phyloP scores from a whole-genome alignment of 1,140 invertebrate genomes.

The Drepana arcuata region DNA sequence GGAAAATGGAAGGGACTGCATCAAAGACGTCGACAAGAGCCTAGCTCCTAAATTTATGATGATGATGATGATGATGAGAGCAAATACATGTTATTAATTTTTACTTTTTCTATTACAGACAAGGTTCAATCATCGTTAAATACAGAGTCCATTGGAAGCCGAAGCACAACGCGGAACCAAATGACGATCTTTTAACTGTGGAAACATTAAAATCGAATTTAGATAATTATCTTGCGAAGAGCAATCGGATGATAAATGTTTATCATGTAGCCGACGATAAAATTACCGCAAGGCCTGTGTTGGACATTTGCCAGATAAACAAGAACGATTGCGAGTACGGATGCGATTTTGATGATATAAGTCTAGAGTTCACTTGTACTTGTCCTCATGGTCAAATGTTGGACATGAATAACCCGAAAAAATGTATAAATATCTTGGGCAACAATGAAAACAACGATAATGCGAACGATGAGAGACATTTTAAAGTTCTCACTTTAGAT shows the following conservation, averaged over 20 bases:
- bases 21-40: too few relatives aligned
- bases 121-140: constrained; percentile 76
- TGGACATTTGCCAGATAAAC: constrained; percentile 82
- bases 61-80: too few relatives aligned
- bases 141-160: constrained; percentile 77
- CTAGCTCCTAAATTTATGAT: too few relatives aligned
- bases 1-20: too few relatives aligned
- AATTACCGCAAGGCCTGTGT: constrained; percentile 63
- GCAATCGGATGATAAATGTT: constrained; percentile 70
- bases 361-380: constrained; percentile 77
- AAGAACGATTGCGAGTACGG: constrained; percentile 83
- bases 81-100: too few relatives aligned
- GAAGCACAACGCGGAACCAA: constrained; percentile 62
- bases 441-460: constrained; percentile 10
- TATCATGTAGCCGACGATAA: constrained; percentile 71
- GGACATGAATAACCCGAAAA: constrained; percentile 47
- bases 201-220: constrained; percentile 66
- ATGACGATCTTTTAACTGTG: constrained; percentile 68
- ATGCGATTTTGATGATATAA: constrained; percentile 80
- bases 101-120: constrained; percentile 57
- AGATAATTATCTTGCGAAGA: constrained; percentile 56
- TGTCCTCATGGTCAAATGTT: constrained; percentile 75
- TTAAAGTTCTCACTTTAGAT: constrained; percentile 28
- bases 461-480: constrained; percentile 15
- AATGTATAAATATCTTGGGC: constrained; percentile 34